A percentile compares a stretch with the other conserved stretches of the same genome.
These are phyloP conservation scores for Cossypha heuglini DNA, from an alignment of 2,797 vertebrate species.

Conservation along the genomic window DNA sequence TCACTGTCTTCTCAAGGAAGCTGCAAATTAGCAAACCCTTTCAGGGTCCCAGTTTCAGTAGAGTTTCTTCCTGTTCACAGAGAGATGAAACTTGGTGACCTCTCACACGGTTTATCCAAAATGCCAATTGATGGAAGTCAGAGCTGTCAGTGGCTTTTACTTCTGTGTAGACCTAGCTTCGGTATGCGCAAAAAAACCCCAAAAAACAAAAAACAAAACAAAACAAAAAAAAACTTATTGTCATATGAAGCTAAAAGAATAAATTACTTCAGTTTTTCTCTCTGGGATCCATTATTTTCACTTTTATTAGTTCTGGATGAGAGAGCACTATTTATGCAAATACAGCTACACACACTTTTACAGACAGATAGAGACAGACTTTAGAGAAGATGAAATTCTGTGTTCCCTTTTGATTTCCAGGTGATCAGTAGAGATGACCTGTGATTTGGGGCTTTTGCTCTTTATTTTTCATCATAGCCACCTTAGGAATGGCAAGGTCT, in stretches of 20 bases:
- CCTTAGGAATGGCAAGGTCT: background rate
- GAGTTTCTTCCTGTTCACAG: background rate
- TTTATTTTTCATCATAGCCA: background rate
- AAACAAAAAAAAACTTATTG: background rate
- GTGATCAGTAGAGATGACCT: background rate
- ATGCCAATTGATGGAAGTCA: background rate
- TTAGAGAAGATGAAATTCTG: background rate
- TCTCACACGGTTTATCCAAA: background rate
- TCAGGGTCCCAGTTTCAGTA: background rate
- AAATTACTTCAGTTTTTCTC: background rate
- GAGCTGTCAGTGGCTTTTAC: background rate
- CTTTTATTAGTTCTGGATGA: background rate
- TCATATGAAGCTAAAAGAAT: background rate
- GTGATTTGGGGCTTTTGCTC: background rate
- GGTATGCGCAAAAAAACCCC: background rate
- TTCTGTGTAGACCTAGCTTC: background rate
- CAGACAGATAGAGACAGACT: background rate
- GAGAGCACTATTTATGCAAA: background rate
- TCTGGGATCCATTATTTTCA: background rate
- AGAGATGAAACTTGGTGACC: background rate
- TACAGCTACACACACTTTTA: background rate
- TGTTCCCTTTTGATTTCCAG: background rate
- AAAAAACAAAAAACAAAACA: too few species aligned
- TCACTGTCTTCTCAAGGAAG: background rate
- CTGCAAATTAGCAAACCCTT: background rate